Conservation (phyloP, 2,888 invertebrate species). For the Drosophila birchii region DNA sequence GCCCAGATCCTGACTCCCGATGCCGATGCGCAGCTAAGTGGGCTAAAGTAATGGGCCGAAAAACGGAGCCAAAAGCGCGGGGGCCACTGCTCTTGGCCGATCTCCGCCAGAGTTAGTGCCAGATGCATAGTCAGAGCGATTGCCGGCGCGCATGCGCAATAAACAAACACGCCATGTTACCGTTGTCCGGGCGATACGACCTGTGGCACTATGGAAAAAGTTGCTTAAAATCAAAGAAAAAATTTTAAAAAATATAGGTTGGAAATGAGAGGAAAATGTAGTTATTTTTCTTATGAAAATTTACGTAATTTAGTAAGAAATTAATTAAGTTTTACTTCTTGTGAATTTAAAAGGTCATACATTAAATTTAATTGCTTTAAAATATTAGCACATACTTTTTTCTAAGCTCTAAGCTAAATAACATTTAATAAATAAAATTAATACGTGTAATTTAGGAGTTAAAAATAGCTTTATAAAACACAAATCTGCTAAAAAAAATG, state of each 20-base stretch:
- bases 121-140: constrained; percentile 56
- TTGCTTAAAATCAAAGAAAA: accelerated
- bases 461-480: too few relatives aligned
- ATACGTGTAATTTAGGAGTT: too few relatives aligned
- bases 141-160: constrained; percentile 77
- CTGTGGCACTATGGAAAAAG: constrained; percentile 55
- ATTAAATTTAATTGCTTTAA: too few relatives aligned
- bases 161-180: constrained; percentile 81
- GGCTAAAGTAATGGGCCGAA: constrained; percentile 75
- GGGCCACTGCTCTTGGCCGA: constrained; percentile 35
- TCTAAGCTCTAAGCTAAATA: too few relatives aligned
- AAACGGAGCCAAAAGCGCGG: constrained; percentile 41
- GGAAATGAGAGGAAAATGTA: accelerated
- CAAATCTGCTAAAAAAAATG: too few relatives aligned
- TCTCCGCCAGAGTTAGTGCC: constrained; percentile 55
- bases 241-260: not conserved
- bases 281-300: not conserved
- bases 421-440: too few relatives aligned
- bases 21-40: constrained; percentile 71
- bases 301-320: not conserved
- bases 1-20: constrained; percentile 70
- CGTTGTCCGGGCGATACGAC: constrained; percentile 66
- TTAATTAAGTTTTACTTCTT: not conserved
- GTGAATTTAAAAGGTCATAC: too few relatives aligned
- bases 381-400: too few relatives aligned